A percentile compares a stretch with the other conserved stretches of the same genome.
Evolutionary conservation across 2,888 invertebrate genomes (phyloP).

Genomic region (Octonoba sinensis): DNA sequence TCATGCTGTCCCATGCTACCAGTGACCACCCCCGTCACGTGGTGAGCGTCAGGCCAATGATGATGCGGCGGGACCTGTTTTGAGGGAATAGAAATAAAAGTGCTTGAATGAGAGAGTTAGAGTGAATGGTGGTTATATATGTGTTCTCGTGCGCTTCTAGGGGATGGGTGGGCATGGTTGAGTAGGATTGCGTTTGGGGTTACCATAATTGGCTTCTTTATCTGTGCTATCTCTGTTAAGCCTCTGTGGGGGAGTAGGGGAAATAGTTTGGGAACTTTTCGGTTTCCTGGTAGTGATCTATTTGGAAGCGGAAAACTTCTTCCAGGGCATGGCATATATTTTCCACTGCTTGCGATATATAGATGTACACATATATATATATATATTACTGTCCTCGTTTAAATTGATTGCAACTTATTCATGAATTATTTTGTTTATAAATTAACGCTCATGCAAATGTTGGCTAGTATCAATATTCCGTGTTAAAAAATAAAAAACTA

Average conservation of each 20-base stretch:
- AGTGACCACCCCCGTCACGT: conserved; percentile 52
- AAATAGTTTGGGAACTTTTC: too few species aligned
- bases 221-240: neutral
- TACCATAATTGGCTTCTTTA: conserved; percentile 59
- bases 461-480: too few species aligned
- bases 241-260: too few species aligned
- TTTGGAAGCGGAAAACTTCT: neutral
- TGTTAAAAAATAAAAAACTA: too few species aligned
- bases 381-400: too few species aligned
- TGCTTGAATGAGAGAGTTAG: conserved; percentile 59
- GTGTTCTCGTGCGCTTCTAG: conserved; percentile 50
- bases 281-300: too few species aligned
- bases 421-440: too few species aligned
- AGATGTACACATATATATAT: too few species aligned
- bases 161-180: conserved; percentile 54
- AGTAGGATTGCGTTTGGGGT: conserved; percentile 55
- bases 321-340: neutral
- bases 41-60: conserved; percentile 38
- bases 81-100: conserved; percentile 48
- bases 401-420: too few species aligned
- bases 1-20: conserved; percentile 43
- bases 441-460: too few species aligned
- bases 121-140: conserved; percentile 60
- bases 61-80: conserved; percentile 50
- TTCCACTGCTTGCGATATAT: neutral